Conservation (phyloP, 2,797 vertebrate species). For the Cyprinodon diabolis region DNA sequence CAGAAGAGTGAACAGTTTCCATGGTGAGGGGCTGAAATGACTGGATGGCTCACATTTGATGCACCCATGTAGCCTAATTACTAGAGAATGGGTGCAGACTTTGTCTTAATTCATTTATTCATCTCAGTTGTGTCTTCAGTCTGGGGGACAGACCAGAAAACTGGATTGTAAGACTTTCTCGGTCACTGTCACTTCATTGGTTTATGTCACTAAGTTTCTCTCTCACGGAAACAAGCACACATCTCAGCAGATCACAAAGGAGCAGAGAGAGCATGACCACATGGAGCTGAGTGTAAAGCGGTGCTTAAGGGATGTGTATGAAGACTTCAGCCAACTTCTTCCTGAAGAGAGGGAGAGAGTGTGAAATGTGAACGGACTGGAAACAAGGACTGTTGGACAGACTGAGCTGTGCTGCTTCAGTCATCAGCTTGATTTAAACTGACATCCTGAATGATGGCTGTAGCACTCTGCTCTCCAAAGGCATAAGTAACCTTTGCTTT, state of each 20-base stretch:
- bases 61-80: conserved; percentile 35
- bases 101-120: conserved; percentile 20
- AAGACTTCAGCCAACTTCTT: conserved; percentile 15
- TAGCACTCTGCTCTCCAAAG: conserved; percentile 13
- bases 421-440: conserved; percentile 38
- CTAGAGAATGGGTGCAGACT: conserved; percentile 21
- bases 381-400: conserved; percentile 28
- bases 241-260: conserved; percentile 4
- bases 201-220: conserved; percentile 3
- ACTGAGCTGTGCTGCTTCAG: conserved; percentile 29
- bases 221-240: conserved; percentile 3
- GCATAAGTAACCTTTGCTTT: background rate
- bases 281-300: conserved; percentile 14
- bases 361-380: conserved; percentile 50
- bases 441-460: conserved; percentile 33
- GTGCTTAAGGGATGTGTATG: conserved; percentile 3
- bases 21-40: conserved; percentile 69
- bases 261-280: conserved; percentile 7
- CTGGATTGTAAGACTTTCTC: conserved; percentile 20
- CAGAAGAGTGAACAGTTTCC: conserved; percentile 63
- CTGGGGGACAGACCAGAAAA: conserved; percentile 7
- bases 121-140: conserved; percentile 21
- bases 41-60: conserved; percentile 51
- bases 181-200: conserved; percentile 4
- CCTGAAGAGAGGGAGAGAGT: conserved; percentile 16